Evolutionary conservation across 2,888 invertebrate species (phyloP).

Genomic region (Synergus japonicus): DNA sequence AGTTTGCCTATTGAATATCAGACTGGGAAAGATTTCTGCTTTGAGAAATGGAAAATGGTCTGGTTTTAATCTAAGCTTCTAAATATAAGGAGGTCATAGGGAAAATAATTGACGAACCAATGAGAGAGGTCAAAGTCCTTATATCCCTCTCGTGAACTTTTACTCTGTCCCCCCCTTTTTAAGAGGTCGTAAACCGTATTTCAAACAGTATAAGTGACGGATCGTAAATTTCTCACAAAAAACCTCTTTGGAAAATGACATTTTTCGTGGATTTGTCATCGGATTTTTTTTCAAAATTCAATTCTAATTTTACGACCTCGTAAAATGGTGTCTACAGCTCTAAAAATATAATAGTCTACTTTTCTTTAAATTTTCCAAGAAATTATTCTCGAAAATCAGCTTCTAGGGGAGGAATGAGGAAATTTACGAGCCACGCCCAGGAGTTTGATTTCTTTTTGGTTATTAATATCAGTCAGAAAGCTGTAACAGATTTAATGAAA

Average conservation of each 20-base stretch:
- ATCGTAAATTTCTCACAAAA: constrained; percentile 16
- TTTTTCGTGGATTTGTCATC: constrained; percentile 7
- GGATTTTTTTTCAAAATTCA: background rate
- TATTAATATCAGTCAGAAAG: background rate
- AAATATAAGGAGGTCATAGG: background rate
- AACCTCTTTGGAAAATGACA: constrained; percentile 19
- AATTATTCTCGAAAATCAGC: background rate
- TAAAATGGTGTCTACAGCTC: constrained; percentile 18
- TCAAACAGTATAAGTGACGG: constrained; percentile 7
- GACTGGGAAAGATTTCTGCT: background rate
- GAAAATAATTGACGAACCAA: constrained; percentile 13
- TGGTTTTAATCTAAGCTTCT: background rate
- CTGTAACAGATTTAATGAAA: no score
- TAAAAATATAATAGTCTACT: constrained; percentile 22
- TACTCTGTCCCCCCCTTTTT: constrained; percentile 34
- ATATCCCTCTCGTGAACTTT: constrained; percentile 41
- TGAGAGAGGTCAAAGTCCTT: constrained; percentile 30
- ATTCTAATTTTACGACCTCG: constrained; percentile 15
- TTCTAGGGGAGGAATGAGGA: background rate
- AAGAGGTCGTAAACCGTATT: constrained; percentile 15
- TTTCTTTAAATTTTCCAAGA: background rate
- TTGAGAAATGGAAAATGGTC: background rate
- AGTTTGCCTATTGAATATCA: background rate
- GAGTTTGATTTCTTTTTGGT: background rate
- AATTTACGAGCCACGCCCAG: background rate